Evolutionary conservation across 2,797 vertebrate genomes (phyloP).

Genomic region (Scolopax bukidnonensis): DNA sequence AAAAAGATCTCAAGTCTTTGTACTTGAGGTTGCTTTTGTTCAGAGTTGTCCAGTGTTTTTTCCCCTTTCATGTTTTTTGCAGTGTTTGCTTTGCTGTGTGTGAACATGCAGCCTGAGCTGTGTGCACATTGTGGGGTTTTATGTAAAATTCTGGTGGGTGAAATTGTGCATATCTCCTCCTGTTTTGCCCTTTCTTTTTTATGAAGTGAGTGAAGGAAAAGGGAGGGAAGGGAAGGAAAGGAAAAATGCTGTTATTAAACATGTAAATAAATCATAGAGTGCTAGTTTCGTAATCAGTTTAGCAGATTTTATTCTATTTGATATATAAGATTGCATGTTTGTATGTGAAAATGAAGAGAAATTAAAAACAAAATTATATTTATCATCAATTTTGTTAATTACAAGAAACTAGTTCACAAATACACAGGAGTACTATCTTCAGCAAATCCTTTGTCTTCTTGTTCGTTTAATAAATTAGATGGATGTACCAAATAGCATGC

Average conservation of each 20-base stretch:
- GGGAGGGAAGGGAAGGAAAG: background rate
- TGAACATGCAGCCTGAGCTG: background rate
- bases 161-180: slow-evolving; percentile 38
- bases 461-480: slow-evolving; percentile 73
- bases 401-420: slow-evolving; percentile 56
- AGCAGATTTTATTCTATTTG: slow-evolving; percentile 35
- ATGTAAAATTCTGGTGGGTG: slow-evolving; percentile 16
- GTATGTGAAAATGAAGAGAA: slow-evolving; percentile 7
- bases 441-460: slow-evolving; percentile 64
- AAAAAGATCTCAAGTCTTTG: slow-evolving; percentile 54
- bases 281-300: slow-evolving; percentile 40
- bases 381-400: slow-evolving; percentile 60
- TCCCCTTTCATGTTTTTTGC: slow-evolving; percentile 38
- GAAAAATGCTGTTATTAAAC: slow-evolving; percentile 22
- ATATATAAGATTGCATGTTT: slow-evolving; percentile 14
- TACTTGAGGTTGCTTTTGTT: slow-evolving; percentile 60
- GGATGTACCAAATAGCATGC: slow-evolving; percentile 56
- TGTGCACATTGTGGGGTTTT: background rate
- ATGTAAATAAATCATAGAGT: slow-evolving; percentile 28
- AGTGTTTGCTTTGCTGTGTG: slow-evolving; percentile 28
- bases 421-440: slow-evolving; percentile 53
- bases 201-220: no score
- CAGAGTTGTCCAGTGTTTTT: slow-evolving; percentile 47
- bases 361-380: slow-evolving; percentile 56
- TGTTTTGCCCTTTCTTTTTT: background rate